A percentile compares a stretch with the other conserved stretches of the same genome.
These are phyloP conservation scores for Marisa cornuarietis DNA, from an alignment of 1,140 invertebrate genomes.

Conservation along the genomic window DNA sequence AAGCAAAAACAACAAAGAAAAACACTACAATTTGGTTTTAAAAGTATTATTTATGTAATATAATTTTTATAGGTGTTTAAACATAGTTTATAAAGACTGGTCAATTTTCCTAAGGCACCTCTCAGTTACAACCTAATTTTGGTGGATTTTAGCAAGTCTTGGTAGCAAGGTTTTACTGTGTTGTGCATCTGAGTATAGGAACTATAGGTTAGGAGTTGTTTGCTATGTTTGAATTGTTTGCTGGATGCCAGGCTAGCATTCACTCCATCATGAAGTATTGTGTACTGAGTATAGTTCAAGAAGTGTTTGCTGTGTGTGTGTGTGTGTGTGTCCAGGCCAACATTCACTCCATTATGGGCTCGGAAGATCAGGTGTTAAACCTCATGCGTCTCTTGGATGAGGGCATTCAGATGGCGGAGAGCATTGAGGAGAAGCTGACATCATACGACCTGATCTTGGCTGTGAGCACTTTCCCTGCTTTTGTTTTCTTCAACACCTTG, in stretches of 20 bases:
- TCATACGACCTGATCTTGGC: slow-evolving; percentile 65
- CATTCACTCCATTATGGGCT: slow-evolving; percentile 85
- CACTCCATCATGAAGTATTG: slow-evolving; percentile 77
- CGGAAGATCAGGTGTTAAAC: slow-evolving; percentile 82
- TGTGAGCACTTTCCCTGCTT: slow-evolving; percentile 39
- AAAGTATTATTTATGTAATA: too few species aligned
- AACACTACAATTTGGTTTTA: too few species aligned
- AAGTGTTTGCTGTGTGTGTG: background rate
- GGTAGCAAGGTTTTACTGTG: too few species aligned
- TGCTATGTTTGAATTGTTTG: too few species aligned
- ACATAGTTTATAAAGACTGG: too few species aligned
- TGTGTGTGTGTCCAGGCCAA: slow-evolving; percentile 74
- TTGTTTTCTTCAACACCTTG: too few species aligned
- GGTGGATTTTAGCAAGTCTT: too few species aligned
- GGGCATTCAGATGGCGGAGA: slow-evolving; percentile 60
- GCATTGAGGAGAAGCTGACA: slow-evolving; percentile 63
- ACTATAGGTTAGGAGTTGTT: too few species aligned
- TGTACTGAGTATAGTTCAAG: background rate
- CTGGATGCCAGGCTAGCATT: slow-evolving; percentile 77
- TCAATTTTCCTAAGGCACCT: too few species aligned
- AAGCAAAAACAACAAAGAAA: too few species aligned
- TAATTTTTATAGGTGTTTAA: too few species aligned
- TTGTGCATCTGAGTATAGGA: too few species aligned
- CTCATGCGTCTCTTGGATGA: slow-evolving; percentile 86
- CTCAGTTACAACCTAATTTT: background rate